Evolutionary conservation across 64 coral and sea anemone genomes (phyloP).

Genomic region (Exaiptasia diaphana): DNA sequence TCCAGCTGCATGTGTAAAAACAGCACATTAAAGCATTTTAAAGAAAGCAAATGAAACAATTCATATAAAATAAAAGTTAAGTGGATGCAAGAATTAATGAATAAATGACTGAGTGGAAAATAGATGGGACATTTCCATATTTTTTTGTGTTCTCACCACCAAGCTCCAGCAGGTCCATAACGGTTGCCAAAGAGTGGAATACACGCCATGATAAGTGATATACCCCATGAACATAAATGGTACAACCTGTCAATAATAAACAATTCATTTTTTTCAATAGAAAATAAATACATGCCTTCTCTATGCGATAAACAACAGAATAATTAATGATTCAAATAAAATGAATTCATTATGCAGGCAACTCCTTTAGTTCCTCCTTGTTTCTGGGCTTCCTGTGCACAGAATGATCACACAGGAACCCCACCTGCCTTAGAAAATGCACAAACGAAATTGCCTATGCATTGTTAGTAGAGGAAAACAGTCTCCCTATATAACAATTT

Average conservation of each 20-base stretch:
- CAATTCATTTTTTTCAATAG: background rate
- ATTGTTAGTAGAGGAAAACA: background rate
- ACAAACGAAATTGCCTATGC: too few relatives aligned
- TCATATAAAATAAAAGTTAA: too few relatives aligned
- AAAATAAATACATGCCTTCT: background rate
- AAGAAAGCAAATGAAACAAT: too few relatives aligned
- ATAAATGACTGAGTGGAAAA: too few relatives aligned
- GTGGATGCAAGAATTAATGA: too few relatives aligned
- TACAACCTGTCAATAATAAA: conserved; percentile 33
- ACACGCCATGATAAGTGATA: conserved; percentile 33
- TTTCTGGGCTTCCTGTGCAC: too few relatives aligned
- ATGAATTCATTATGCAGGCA: background rate
- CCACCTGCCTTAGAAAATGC: too few relatives aligned
- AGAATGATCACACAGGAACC: too few relatives aligned
- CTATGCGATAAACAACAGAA: background rate
- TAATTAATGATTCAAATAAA: background rate
- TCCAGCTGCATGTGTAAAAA: background rate
- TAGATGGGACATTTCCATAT: background rate
- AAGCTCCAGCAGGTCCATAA: conserved; percentile 93
- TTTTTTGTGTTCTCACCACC: conserved; percentile 70
- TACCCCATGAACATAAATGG: conserved; percentile 64
- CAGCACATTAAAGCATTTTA: background rate
- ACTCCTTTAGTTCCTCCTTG: background rate
- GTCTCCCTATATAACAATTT: background rate
- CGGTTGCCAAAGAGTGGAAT: conserved; percentile 59